A percentile compares a stretch with the other conserved stretches of the same genome.
phyloP scores from a whole-genome alignment of 2,797 vertebrate genomes.

The Megaceryle alcyon region DNA sequence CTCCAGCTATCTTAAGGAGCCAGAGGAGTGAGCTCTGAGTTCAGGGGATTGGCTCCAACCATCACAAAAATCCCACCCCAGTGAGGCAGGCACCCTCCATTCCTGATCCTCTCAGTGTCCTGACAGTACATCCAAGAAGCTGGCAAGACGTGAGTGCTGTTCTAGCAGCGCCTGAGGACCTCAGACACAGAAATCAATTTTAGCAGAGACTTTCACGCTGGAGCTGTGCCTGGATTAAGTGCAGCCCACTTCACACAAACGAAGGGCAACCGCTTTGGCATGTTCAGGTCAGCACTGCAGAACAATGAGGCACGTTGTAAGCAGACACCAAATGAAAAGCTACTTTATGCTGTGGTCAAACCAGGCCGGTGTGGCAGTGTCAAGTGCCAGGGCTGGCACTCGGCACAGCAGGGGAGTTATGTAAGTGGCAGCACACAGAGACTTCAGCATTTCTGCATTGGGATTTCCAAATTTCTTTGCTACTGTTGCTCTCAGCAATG shows the following conservation, averaged over 20 bases:
- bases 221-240: not conserved
- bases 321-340: not conserved
- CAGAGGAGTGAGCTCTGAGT: not conserved
- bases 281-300: not conserved
- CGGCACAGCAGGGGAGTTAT: not conserved
- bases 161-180: not conserved
- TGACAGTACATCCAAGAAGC: not conserved
- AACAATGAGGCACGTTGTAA: not conserved
- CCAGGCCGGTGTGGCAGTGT: not conserved
- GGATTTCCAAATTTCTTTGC: not conserved
- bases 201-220: not conserved
- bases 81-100: not conserved
- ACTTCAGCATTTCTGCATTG: not conserved
- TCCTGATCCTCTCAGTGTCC: not conserved
- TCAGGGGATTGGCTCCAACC: not conserved
- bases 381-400: not conserved
- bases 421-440: not conserved
- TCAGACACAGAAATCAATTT: not conserved
- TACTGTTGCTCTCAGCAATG: not conserved
- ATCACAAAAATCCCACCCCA: not conserved
- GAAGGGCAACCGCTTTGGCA: rapidly evolving
- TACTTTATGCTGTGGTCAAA: not conserved
- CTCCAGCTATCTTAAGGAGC: not conserved
- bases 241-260: not conserved
- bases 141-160: not conserved